A percentile compares a stretch with the other conserved stretches of the same genome.
Conservation (phyloP, 2,797 vertebrate genomes). For the Anguilla obscura region DNA sequence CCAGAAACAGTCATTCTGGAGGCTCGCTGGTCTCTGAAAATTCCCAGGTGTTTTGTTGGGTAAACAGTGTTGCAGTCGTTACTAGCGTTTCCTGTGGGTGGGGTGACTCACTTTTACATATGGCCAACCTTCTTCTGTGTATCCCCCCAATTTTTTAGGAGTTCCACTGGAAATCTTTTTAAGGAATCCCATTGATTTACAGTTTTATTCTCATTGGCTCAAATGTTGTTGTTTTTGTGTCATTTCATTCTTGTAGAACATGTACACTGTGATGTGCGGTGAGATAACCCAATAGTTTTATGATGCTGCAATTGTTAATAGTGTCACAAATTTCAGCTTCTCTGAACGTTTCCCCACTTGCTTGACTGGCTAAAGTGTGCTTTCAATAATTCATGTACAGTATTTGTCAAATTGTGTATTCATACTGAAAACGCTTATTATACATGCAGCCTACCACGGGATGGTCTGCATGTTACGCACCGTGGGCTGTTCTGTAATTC, state of each 20-base stretch:
- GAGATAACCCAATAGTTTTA: neutral
- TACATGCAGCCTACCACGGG: too few species aligned
- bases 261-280: neutral
- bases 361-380: too few species aligned
- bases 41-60: conserved; percentile 49
- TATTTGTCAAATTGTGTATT: too few species aligned
- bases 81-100: neutral
- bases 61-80: conserved; percentile 35
- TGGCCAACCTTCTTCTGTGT: neutral
- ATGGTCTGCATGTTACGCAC: too few species aligned
- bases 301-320: neutral
- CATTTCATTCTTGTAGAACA: neutral
- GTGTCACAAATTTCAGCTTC: neutral
- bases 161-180: neutral
- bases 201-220: neutral
- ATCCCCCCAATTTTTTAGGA: neutral
- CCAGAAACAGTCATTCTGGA: neutral
- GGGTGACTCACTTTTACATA: conserved; percentile 41
- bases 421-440: too few species aligned
- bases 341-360: neutral
- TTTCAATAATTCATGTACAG: too few species aligned
- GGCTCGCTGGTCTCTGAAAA: conserved; percentile 21
- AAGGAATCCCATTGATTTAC: neutral
- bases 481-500: neutral
- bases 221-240: neutral